These are phyloP conservation scores for Helarctos malayanus DNA, from an alignment of 2,797 vertebrate genomes.

Conservation along the genomic window DNA sequence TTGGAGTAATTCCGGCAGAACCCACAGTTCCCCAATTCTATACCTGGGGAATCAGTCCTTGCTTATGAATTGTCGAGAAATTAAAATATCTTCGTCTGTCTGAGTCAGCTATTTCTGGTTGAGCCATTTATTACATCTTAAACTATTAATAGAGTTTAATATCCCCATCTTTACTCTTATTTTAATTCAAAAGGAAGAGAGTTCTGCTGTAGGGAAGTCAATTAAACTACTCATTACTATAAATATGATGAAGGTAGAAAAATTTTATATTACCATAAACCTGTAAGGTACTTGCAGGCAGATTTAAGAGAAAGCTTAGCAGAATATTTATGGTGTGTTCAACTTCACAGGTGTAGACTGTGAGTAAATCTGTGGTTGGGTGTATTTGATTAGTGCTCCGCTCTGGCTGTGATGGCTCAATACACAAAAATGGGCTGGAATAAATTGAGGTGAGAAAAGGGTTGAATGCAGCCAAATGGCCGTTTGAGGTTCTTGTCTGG, in stretches of 20 bases:
- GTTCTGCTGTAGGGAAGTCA: slow-evolving; percentile 86
- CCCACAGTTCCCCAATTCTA: not conserved
- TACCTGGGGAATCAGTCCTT: slow-evolving; percentile 55
- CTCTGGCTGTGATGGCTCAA: not conserved
- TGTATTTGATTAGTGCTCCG: not conserved
- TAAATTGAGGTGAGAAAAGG: not conserved
- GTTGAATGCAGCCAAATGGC: not conserved
- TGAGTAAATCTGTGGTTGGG: not conserved
- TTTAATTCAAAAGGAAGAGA: slow-evolving; percentile 87
- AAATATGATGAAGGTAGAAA: slow-evolving; percentile 82
- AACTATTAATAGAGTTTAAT: slow-evolving; percentile 89
- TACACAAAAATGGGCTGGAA: not conserved
- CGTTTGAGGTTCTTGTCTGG: not conserved
- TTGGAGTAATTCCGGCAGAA: slow-evolving; percentile 6
- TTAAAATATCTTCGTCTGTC: slow-evolving; percentile 84
- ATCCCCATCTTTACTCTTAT: slow-evolving; percentile 86
- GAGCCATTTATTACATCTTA: slow-evolving; percentile 85
- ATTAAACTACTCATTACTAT: slow-evolving; percentile 86
- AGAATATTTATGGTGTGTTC: slow-evolving; percentile 52
- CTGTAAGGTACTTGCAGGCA: slow-evolving; percentile 42
- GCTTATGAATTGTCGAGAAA: slow-evolving; percentile 85
- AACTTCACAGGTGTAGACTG: slow-evolving; percentile 31
- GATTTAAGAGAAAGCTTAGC: slow-evolving; percentile 38
- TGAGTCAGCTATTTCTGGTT: slow-evolving; percentile 88
- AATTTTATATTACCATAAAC: slow-evolving; percentile 81